Evolutionary conservation across 2,888 invertebrate species (phyloP).

Genomic region (Xanthostigma xanthostigma): DNA sequence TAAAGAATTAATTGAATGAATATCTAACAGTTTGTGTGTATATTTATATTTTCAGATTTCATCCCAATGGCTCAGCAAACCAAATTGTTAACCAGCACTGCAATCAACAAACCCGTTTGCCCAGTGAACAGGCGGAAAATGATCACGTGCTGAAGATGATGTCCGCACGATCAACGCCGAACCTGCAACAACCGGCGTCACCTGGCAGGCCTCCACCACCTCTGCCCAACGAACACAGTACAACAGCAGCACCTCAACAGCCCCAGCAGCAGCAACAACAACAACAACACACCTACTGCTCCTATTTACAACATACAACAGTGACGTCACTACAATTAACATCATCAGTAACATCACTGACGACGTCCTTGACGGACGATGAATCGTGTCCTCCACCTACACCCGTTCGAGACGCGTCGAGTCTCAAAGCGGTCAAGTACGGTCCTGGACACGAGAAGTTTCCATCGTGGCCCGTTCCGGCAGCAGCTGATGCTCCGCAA

Average conservation of each 20-base stretch:
- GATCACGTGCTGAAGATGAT: conserved; percentile 20
- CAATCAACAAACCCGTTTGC: too few relatives aligned
- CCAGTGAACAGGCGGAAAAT: too few relatives aligned
- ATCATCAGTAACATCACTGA: neutral
- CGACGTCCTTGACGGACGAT: conserved; percentile 24
- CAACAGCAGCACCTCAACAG: conserved; percentile 7
- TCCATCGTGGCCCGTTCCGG: conserved; percentile 57
- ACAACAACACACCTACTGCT: conserved; percentile 11
- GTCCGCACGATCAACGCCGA: conserved; percentile 32
- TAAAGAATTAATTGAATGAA: too few relatives aligned
- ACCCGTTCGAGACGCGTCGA: conserved; percentile 50
- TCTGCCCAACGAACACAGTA: neutral
- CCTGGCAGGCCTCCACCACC: conserved; percentile 3
- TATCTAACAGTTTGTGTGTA: too few relatives aligned
- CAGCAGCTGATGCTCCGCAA: conserved; percentile 37
- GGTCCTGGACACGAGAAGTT: conserved; percentile 60
- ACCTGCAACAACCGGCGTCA: conserved; percentile 21
- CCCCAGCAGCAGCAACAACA: conserved; percentile 19
- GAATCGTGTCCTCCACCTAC: conserved; percentile 39
- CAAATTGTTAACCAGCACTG: too few relatives aligned
- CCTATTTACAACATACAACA: neutral
- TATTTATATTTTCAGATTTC: too few relatives aligned
- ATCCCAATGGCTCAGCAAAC: too few relatives aligned
- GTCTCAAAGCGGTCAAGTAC: conserved; percentile 48
- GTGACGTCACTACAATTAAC: neutral